Evolutionary conservation across 2,113 vertebrate species (phyloP).

Genomic region (Cynoglossus semilaevis): DNA sequence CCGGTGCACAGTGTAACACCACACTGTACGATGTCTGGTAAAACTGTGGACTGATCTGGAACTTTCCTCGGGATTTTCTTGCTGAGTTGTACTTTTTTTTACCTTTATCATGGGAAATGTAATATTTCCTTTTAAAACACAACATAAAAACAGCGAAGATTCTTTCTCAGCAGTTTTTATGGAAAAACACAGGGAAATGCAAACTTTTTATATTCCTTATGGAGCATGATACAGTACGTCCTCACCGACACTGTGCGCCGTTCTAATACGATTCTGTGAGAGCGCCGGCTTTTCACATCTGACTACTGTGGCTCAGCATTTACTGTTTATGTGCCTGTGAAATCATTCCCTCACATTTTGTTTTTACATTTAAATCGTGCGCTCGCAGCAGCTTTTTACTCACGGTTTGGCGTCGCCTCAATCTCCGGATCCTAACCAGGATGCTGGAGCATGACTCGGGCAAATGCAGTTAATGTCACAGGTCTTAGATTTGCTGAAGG

Average conservation of each 20-base stretch:
- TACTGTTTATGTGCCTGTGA: conserved; percentile 34
- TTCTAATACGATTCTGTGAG: background rate
- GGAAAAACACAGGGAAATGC: conserved; percentile 10
- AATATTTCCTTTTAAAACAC: conserved; percentile 18
- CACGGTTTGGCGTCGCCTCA: conserved; percentile 51
- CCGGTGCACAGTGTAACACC: background rate
- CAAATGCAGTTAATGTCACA: conserved; percentile 67
- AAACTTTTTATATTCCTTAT: background rate
- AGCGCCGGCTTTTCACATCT: background rate
- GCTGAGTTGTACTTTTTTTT: conserved; percentile 43
- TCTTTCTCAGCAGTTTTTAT: conserved; percentile 20
- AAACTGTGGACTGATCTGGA: too few species aligned
- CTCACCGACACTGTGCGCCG: background rate
- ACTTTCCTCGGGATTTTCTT: conserved; percentile 16
- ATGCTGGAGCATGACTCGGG: conserved; percentile 45
- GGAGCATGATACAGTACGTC: conserved; percentile 5
- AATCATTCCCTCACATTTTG: conserved; percentile 21
- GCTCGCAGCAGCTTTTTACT: conserved; percentile 38
- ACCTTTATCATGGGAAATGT: conserved; percentile 28
- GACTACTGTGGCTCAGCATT: background rate
- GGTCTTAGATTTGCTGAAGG: conserved; percentile 75
- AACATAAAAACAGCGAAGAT: conserved; percentile 6
- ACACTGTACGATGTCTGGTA: too few species aligned
- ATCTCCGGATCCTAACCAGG: conserved; percentile 64
- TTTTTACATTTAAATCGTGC: conserved; percentile 42